phyloP scores from a whole-genome alignment of 2,888 invertebrate species.

The Cecidostiba fungosa region DNA sequence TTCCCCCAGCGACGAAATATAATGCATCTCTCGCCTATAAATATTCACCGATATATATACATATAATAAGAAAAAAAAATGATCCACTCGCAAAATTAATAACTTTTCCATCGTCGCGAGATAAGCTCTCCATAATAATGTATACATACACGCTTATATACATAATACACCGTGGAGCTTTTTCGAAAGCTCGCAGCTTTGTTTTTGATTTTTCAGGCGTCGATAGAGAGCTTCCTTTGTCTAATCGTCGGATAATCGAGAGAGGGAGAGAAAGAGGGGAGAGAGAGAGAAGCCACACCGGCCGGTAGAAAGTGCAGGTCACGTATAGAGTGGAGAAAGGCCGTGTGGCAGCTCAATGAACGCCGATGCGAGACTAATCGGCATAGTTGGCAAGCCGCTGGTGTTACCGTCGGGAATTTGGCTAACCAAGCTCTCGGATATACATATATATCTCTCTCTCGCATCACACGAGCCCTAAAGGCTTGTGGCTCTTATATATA shows the following conservation, averaged over 20 bases:
- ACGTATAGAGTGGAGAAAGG: not conserved
- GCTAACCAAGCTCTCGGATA: constrained; percentile 6
- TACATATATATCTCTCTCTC: not conserved
- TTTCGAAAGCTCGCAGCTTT: not conserved
- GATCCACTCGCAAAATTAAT: too few species aligned
- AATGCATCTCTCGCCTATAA: too few species aligned
- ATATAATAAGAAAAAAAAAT: too few species aligned
- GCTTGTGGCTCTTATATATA: not conserved
- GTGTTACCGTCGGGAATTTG: constrained; percentile 68
- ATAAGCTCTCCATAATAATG: too few species aligned
- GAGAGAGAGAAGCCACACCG: not conserved
- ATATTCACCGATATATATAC: too few species aligned
- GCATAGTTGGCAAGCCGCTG: constrained; percentile 72
- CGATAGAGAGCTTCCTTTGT: constrained; percentile 1
- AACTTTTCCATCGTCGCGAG: too few species aligned
- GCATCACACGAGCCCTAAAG: too few species aligned
- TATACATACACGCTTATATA: too few species aligned
- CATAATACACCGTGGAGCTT: too few species aligned
- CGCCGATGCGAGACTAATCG: constrained; percentile 71
- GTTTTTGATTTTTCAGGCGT: not conserved
- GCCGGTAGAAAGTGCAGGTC: constrained; percentile 17
- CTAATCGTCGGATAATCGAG: constrained; percentile 12
- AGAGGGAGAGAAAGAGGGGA: not conserved
- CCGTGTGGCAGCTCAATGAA: constrained; percentile 30
- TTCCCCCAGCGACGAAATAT: too few species aligned